Percentiles rank a stretch among this genome's conserved stretches.
These are phyloP conservation scores for Selene dorsalis DNA, from an alignment of 2,797 vertebrate genomes.

Conservation along the genomic window DNA sequence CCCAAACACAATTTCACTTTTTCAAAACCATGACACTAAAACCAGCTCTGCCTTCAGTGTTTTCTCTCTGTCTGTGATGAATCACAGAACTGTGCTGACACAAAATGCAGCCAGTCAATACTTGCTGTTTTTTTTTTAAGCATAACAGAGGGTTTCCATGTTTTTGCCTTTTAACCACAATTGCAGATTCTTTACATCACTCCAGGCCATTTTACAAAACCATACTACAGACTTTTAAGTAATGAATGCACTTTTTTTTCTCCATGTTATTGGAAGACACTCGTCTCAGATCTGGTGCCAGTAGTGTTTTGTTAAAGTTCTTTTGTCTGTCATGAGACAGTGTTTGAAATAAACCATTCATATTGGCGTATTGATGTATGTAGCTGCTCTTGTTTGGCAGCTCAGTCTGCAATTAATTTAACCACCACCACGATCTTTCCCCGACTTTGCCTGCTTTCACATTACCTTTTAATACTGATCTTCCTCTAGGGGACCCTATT, in stretches of 20 bases:
- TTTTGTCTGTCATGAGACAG: background rate
- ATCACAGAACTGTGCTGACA: slow-evolving; percentile 6
- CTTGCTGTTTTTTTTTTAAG: background rate
- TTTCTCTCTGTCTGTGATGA: slow-evolving; percentile 12
- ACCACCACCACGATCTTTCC: background rate
- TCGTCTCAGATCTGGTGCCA: background rate
- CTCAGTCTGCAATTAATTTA: slow-evolving; percentile 1
- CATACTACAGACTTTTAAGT: background rate
- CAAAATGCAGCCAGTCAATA: slow-evolving; percentile 9
- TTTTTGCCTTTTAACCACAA: slow-evolving; percentile 15
- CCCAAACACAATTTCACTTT: background rate
- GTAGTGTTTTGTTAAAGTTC: background rate
- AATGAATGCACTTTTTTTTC: background rate
- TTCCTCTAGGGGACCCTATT: background rate
- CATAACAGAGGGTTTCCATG: background rate
- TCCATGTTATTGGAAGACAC: background rate
- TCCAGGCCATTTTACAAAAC: slow-evolving; percentile 15
- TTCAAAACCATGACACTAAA: slow-evolving; percentile 5
- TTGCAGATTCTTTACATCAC: slow-evolving; percentile 14
- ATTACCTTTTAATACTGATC: background rate
- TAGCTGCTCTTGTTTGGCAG: background rate
- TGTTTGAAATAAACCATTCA: background rate
- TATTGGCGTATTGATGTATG: background rate
- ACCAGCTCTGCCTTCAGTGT: background rate
- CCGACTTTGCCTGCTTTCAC: background rate